Conservation (phyloP, 2,888 invertebrate genomes). For the Pseudococcus jackbeardsleyi region DNA sequence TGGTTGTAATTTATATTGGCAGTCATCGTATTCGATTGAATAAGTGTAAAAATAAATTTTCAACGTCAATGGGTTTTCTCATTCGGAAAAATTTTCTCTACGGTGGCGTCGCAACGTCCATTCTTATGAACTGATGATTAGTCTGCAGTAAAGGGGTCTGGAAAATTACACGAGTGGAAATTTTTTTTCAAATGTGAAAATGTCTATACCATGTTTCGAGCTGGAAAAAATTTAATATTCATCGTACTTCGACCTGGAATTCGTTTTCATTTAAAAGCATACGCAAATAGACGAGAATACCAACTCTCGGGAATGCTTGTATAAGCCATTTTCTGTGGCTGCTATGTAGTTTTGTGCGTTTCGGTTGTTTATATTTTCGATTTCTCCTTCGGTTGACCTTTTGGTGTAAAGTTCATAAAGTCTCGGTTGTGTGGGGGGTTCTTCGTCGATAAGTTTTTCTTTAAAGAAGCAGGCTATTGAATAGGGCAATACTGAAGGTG, state of each 20-base stretch:
- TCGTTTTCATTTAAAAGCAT: neutral
- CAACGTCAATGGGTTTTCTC: neutral
- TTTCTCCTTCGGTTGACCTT: slow-evolving; percentile 34
- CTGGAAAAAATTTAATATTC: slow-evolving; percentile 2
- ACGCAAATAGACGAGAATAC: neutral
- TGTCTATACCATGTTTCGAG: neutral
- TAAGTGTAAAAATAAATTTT: neutral
- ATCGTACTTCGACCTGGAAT: neutral
- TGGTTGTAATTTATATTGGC: neutral
- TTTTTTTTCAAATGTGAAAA: neutral
- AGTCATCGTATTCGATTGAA: neutral
- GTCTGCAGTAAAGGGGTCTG: too few relatives aligned
- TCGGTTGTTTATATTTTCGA: slow-evolving; percentile 39
- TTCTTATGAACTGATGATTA: too few relatives aligned
- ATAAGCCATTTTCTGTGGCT: neutral
- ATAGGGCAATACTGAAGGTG: neutral
- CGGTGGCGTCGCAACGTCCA: too few relatives aligned
- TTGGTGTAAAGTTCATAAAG: slow-evolving; percentile 26
- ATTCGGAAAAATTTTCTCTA: too few relatives aligned
- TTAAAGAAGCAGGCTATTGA: neutral
- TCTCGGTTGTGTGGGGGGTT: neutral
- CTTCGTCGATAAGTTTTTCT: neutral
- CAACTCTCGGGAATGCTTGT: neutral
- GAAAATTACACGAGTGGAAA: too few relatives aligned
- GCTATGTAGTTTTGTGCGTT: neutral